Conservation (phyloP, 1,140 invertebrate genomes). For the Papilio machaon region DNA sequence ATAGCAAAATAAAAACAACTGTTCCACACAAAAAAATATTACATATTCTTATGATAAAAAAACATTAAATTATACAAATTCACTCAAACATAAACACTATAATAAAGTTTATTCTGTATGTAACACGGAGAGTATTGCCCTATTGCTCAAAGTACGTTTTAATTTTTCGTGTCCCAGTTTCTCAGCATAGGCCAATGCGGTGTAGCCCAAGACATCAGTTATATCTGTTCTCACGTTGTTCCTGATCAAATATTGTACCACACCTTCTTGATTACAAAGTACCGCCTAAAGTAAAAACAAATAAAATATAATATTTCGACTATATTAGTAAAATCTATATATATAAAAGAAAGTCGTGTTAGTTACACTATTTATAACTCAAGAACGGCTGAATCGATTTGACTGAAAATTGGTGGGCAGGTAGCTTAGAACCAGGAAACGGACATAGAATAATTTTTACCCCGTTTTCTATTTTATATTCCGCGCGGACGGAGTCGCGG, state of each 20-base stretch:
- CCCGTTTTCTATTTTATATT: too few species aligned
- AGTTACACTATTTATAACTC: too few species aligned
- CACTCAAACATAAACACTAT: background rate
- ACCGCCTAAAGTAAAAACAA: slow-evolving; percentile 58
- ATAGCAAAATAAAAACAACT: background rate
- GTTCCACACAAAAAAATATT: background rate
- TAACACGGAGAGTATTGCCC: background rate
- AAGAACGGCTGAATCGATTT: too few species aligned
- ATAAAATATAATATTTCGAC: too few species aligned
- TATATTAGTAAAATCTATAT: background rate
- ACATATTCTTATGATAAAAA: slow-evolving; percentile 3
- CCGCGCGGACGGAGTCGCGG: too few species aligned
- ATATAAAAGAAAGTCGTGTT: too few species aligned
- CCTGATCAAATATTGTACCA: slow-evolving; percentile 54
- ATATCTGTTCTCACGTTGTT: slow-evolving; percentile 46
- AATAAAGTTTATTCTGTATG: slow-evolving; percentile 11
- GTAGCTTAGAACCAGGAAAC: too few species aligned
- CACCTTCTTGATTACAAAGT: slow-evolving; percentile 57
- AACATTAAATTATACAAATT: slow-evolving; percentile 14
- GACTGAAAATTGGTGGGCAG: too few species aligned
- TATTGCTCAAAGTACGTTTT: background rate
- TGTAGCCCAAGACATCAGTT: slow-evolving; percentile 56
- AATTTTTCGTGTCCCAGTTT: slow-evolving; percentile 46
- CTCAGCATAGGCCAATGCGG: slow-evolving; percentile 60
- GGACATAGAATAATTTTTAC: too few species aligned